Conservation (phyloP, 2,113 vertebrate species). For the Hymenochirus boettgeri region DNA sequence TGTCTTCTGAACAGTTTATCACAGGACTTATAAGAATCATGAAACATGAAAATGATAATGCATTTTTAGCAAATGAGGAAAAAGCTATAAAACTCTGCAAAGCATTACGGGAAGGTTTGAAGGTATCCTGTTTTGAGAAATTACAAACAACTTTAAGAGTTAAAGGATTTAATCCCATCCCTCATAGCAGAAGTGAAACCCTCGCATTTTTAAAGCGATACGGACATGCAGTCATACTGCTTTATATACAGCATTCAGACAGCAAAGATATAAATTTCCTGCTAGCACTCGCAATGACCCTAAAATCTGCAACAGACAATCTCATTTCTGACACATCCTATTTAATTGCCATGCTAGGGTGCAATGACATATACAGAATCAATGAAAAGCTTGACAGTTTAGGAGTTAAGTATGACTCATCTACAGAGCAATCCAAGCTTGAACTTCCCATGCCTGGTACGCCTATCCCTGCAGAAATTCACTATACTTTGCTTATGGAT, state of each 20-base stretch:
- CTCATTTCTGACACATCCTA: slow-evolving; percentile 98
- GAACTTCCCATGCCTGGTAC: slow-evolving; percentile 95
- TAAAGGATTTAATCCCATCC: slow-evolving; percentile 90
- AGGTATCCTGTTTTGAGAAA: slow-evolving; percentile 97
- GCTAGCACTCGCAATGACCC: slow-evolving; percentile 90
- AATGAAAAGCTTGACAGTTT: slow-evolving; percentile 95
- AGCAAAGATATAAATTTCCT: slow-evolving; percentile 98
- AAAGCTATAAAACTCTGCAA: slow-evolving; percentile 93
- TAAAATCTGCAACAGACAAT: slow-evolving; percentile 97
- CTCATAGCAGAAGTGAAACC: slow-evolving; percentile 92
- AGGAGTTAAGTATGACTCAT: slow-evolving; percentile 96
- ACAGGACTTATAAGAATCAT: slow-evolving; percentile 93
- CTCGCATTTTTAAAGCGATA: slow-evolving; percentile 95
- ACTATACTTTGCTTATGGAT: slow-evolving; percentile 96
- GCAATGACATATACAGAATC: slow-evolving; percentile 97
- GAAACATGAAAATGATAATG: slow-evolving; percentile 98
- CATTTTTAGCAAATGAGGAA: slow-evolving; percentile 95
- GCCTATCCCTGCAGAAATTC: slow-evolving; percentile 94
- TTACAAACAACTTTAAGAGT: slow-evolving; percentile 93
- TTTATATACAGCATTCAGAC: slow-evolving; percentile 97
- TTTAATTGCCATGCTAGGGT: slow-evolving; percentile 96
- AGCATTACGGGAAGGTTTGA: slow-evolving; percentile 90
- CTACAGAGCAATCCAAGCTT: slow-evolving; percentile 89
- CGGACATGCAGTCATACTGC: slow-evolving; percentile 87
- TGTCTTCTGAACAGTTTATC: slow-evolving; percentile 97